Conservation (phyloP, 2,113 vertebrate genomes). For the Gorsachius goisagi region DNA sequence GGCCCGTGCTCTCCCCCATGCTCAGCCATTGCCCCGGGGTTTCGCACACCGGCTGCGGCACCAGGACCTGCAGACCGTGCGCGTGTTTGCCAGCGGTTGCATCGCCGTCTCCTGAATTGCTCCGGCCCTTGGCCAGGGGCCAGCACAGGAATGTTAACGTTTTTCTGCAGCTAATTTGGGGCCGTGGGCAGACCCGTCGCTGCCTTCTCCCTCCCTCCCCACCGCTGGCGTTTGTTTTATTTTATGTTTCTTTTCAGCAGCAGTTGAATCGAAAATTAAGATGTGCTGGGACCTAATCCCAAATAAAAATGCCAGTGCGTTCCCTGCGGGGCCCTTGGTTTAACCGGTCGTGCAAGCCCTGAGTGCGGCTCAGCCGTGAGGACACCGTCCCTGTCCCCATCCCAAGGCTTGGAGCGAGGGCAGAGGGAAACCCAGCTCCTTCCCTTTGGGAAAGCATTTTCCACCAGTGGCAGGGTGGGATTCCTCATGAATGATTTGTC, state of each 20-base stretch:
- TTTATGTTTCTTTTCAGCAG: background rate
- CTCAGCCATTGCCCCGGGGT: rapidly evolving
- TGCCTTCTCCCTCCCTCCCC: background rate
- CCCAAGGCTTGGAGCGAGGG: rapidly evolving
- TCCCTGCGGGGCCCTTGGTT: background rate
- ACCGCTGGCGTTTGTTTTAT: background rate
- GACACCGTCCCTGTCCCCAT: rapidly evolving
- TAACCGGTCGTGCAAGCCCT: background rate
- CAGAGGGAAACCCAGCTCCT: background rate
- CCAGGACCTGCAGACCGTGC: background rate
- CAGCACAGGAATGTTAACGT: background rate
- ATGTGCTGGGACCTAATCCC: background rate
- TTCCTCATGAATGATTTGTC: background rate
- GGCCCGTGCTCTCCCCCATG: background rate
- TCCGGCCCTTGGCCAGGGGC: background rate
- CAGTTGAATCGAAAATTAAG: background rate
- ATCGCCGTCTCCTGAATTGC: background rate
- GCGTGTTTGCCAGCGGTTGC: background rate
- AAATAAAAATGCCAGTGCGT: background rate
- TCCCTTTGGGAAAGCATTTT: background rate
- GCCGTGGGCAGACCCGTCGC: background rate
- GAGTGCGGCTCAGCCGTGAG: rapidly evolving
- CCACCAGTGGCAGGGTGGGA: rapidly evolving
- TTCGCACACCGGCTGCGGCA: rapidly evolving
- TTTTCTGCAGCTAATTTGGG: background rate